A percentile compares a stretch with the other conserved stretches of the same genome.
Evolutionary conservation across 2,113 vertebrate genomes (phyloP).

Genomic region (Neotragus pygmaeus): DNA sequence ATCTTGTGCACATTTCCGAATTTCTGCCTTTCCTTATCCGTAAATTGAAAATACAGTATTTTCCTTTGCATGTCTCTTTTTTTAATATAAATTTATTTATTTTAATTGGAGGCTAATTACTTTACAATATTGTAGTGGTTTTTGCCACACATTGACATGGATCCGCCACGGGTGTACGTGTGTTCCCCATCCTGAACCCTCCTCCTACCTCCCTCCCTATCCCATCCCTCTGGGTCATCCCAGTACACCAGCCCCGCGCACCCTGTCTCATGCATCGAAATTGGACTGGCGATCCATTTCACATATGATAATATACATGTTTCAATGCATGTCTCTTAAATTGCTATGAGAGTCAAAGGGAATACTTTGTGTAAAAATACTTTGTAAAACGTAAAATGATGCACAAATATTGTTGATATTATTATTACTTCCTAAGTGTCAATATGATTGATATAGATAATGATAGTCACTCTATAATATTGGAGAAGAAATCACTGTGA

Average conservation of each 20-base stretch:
- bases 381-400: not conserved
- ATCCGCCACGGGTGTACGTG: rapidly evolving
- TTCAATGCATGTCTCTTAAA: not conserved
- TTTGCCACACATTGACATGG: not conserved
- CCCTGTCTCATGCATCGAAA: not conserved
- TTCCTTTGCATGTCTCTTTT: not conserved
- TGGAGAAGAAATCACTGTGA: not conserved
- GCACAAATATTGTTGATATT: not conserved
- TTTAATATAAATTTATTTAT: not conserved
- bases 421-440: not conserved
- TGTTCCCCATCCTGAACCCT: not conserved
- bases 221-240: not conserved
- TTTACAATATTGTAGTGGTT: not conserved
- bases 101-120: not conserved
- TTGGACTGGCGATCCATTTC: not conserved
- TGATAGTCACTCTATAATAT: not conserved
- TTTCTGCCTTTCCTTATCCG: not conserved
- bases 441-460: not conserved
- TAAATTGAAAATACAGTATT: not conserved
- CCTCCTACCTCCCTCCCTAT: not conserved
- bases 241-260: not conserved
- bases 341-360: not conserved
- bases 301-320: not conserved
- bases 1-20: not conserved
- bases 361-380: not conserved